Conservation (phyloP, 1,140 invertebrate genomes). For the Dinoponera quadriceps region DNA sequence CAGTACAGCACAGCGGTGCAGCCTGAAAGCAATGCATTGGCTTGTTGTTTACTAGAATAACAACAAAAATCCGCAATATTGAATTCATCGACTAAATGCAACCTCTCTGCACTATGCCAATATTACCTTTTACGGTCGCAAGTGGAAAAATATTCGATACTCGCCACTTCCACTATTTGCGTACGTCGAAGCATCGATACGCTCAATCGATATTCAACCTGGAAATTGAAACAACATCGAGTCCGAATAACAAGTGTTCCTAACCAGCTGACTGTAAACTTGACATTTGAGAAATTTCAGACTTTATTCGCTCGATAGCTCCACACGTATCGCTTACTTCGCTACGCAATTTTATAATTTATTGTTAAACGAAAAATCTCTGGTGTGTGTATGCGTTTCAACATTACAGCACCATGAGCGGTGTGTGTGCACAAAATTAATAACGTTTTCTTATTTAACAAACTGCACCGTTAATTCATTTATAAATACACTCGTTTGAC, state of each 20-base stretch:
- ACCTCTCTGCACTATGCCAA: slow-evolving; percentile 22
- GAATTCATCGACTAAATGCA: slow-evolving; percentile 47
- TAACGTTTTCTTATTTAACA: background rate
- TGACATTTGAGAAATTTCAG: slow-evolving; percentile 24
- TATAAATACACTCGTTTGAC: background rate
- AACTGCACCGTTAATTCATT: background rate
- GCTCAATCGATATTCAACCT: slow-evolving; percentile 41
- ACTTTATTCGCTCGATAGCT: background rate
- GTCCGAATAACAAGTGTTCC: slow-evolving; percentile 14
- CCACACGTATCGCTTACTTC: background rate
- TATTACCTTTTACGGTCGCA: slow-evolving; percentile 46
- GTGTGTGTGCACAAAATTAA: background rate
- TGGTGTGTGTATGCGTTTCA: background rate
- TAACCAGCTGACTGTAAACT: slow-evolving; percentile 17
- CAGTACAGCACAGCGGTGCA: background rate
- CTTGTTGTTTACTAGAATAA: slow-evolving; percentile 45
- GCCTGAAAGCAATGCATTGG: slow-evolving; percentile 17
- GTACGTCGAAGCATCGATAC: slow-evolving; percentile 35
- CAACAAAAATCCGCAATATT: slow-evolving; percentile 49
- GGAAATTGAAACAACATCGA: slow-evolving; percentile 36
- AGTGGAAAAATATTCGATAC: slow-evolving; percentile 54
- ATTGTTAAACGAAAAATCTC: background rate
- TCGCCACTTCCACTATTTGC: slow-evolving; percentile 40
- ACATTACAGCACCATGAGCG: background rate
- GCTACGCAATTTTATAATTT: slow-evolving; percentile 1